Base-by-base conservation (phyloP, 2,113 vertebrate species). In the Oxygymnocypris stewartii region DNA sequence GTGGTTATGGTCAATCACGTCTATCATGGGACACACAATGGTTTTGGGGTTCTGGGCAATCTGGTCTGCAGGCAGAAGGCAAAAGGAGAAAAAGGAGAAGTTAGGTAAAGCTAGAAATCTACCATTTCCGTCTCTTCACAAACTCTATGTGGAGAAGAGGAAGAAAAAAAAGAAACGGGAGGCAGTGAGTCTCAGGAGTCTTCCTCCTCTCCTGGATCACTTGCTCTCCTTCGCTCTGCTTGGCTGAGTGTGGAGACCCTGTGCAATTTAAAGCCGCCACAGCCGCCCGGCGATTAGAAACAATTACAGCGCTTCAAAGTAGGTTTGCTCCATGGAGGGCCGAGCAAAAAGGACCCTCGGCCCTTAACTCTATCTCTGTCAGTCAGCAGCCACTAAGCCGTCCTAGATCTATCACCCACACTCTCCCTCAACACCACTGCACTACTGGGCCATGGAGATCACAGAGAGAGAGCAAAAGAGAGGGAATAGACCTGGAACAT, bases 1-100 rank as follows among this genome's bases (percentile, higher is more conserved):
- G 94, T 97, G 96, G 91, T 97, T 97, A 94, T 97, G 96, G 95
- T 97, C 96, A 90, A 97, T 97, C 94, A 97, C 96, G 92, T 97
- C 96, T 88, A 97, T 97, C 96, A 97, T 97, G 86, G 96, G 96
- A 88, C 96, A 97, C 90, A 97, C 96, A 90, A 97, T 97, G 93
- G 96, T 97, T 94, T 94, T 96, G 93, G 94, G 94, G 94, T 97
- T 96, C 92, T 96, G 95, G 77, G 96, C 96, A 91, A 97, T 97
- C 93, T 97, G 96, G 92, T 97, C 96, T 97, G 94, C 92, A 67
- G 35, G 59, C 47, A 85, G 35, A 40, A 83, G 74, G 20, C 18
- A 87, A 42, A 59, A n/a, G 7, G 18, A 65, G 25, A 69, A 44
- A 40, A 82, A 7, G n/a, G 51, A 80, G 37, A n/a, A 73, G 35